Percentiles rank a stretch among this genome's conserved stretches.
Conservation (phyloP, 2,888 invertebrate species). For the Halocaridina rubra region DNA sequence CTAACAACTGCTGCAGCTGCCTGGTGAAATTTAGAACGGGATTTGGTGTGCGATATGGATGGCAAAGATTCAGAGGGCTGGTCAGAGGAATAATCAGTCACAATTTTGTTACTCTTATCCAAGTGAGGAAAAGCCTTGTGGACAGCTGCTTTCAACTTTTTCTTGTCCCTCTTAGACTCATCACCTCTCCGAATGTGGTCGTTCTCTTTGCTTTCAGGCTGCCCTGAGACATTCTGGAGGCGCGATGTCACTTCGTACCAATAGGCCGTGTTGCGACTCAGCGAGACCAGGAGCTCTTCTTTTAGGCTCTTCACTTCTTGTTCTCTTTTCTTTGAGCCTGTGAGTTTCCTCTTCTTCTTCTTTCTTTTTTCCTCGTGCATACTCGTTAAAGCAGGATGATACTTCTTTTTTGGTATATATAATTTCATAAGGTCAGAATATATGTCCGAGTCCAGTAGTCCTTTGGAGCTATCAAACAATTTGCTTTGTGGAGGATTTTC, state of each 20-base stretch:
- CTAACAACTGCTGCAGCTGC: constrained; percentile 10
- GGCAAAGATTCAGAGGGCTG: not conserved
- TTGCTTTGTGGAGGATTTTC: not conserved
- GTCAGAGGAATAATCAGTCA: not conserved
- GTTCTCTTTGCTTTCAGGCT: not conserved
- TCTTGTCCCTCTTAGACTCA: not conserved
- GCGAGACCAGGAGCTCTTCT: constrained; percentile 43
- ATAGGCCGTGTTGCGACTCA: constrained; percentile 45
- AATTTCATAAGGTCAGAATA: constrained; percentile 27
- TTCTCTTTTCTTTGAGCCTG: not conserved
- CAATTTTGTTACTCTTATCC: not conserved
- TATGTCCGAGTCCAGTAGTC: constrained; percentile 20
- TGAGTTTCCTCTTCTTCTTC: constrained; percentile 22
- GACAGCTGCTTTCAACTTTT: constrained; percentile 17
- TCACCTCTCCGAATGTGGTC: not conserved
- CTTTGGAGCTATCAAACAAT: not conserved
- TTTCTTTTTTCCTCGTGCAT: not conserved
- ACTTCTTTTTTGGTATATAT: not conserved
- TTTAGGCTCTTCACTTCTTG: not conserved
- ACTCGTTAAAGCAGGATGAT: not conserved
- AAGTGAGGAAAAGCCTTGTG: not conserved
- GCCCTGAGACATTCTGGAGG: not conserved
- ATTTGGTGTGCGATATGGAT: not conserved
- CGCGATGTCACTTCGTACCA: constrained; percentile 56
- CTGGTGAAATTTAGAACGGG: not conserved